A percentile compares a stretch with the other conserved stretches of the same genome.
Conservation (phyloP, 1,140 invertebrate species). For the Ptiloglossa arizonensis region DNA sequence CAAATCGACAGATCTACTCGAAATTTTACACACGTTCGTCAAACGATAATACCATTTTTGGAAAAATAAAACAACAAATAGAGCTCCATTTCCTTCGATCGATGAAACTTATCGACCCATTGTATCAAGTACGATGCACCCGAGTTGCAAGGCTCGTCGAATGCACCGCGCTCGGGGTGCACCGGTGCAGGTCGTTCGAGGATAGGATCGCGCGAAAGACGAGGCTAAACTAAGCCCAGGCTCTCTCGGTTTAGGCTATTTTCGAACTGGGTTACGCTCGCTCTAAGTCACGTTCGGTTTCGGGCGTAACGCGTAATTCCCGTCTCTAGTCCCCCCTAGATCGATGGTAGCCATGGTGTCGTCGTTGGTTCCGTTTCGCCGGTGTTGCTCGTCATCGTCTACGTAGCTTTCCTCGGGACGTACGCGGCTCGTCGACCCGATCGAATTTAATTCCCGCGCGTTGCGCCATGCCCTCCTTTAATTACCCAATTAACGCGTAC, state of each 20-base stretch:
- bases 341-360: too few relatives aligned
- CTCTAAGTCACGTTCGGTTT: background rate
- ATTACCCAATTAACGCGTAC: slow-evolving; percentile 58
- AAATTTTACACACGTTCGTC: too few relatives aligned
- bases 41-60: too few relatives aligned
- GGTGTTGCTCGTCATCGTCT: too few relatives aligned
- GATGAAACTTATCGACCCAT: too few relatives aligned
- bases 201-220: background rate
- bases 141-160: too few relatives aligned
- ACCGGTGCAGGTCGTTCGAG: background rate
- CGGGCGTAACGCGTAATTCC: background rate
- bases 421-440: background rate
- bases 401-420: too few relatives aligned
- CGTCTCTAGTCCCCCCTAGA: slow-evolving; percentile 11
- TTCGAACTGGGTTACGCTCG: slow-evolving; percentile 27
- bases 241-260: slow-evolving; percentile 22
- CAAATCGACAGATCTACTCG: too few relatives aligned
- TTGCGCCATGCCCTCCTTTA: slow-evolving; percentile 31
- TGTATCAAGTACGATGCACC: too few relatives aligned
- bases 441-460: slow-evolving; percentile 2
- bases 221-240: slow-evolving; percentile 10
- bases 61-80: too few relatives aligned
- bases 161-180: background rate
- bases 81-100: too few relatives aligned
- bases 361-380: too few relatives aligned